These are phyloP conservation scores for Desmodus rotundus DNA, from an alignment of 2,113 vertebrate species.

Conservation along the genomic window DNA sequence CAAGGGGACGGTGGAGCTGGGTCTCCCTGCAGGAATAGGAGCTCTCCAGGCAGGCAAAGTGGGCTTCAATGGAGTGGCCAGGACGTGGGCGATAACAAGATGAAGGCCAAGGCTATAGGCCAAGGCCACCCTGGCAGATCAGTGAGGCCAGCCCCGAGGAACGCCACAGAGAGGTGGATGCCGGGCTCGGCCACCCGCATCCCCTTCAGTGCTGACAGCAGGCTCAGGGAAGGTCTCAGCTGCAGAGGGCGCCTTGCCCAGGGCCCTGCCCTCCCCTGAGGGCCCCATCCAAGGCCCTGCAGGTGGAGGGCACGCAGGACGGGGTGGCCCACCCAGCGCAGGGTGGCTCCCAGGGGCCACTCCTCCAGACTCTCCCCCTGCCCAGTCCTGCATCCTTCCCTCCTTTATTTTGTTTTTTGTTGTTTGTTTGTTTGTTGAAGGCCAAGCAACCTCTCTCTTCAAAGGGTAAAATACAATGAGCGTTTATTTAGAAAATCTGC, in stretches of 20 bases:
- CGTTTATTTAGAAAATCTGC: constrained; percentile 59
- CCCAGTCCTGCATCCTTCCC: rapidly evolving
- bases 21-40: background rate
- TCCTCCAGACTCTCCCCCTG: no score
- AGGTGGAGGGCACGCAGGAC: background rate
- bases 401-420: background rate
- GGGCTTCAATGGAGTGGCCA: background rate
- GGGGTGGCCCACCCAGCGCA: rapidly evolving
- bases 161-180: rapidly evolving
- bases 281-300: background rate
- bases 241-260: background rate
- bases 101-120: no score
- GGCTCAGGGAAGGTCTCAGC: background rate
- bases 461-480: constrained; percentile 70
- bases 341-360: background rate
- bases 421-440: constrained; percentile 58
- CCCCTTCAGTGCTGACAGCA: rapidly evolving
- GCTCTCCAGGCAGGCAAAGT: background rate
- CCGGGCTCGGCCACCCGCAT: background rate
- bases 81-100: background rate
- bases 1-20: background rate
- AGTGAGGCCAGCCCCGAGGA: background rate
- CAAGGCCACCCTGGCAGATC: background rate
- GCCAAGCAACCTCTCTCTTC: constrained; percentile 70
- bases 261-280: background rate